These are phyloP conservation scores for Dryobota labecula DNA, from an alignment of 2,888 invertebrate genomes.

Conservation along the genomic window DNA sequence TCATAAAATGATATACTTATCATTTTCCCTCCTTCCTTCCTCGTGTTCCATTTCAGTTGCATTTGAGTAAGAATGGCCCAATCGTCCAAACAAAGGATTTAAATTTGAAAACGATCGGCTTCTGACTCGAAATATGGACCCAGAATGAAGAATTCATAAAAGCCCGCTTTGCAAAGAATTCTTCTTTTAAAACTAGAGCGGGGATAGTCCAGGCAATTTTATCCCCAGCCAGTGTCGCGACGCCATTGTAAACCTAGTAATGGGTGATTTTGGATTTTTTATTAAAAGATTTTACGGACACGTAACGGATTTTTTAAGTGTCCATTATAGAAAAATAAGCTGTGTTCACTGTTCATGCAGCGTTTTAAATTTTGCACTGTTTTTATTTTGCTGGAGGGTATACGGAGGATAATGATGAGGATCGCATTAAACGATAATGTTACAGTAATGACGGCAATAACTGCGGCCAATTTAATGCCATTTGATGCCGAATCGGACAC, in stretches of 20 bases:
- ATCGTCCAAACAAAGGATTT: conserved; percentile 9
- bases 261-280: conserved; percentile 39
- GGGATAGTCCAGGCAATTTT: conserved; percentile 10
- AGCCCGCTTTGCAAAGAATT: conserved; percentile 2
- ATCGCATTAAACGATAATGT: conserved; percentile 44
- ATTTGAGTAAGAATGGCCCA: conserved; percentile 2
- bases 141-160: conserved; percentile 7
- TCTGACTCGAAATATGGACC: neutral
- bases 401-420: conserved; percentile 33
- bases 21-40: neutral
- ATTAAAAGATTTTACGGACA: conserved; percentile 31
- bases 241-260: conserved; percentile 32
- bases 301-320: conserved; percentile 25
- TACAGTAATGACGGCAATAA: conserved; percentile 34
- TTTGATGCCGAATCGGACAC: conserved; percentile 35
- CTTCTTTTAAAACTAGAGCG: conserved; percentile 5
- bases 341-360: conserved; percentile 6
- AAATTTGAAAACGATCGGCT: conserved; percentile 2
- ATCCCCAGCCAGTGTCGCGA: conserved; percentile 7
- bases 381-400: conserved; percentile 34
- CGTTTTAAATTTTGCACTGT: conserved; percentile 33
- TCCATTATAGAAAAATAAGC: conserved; percentile 43
- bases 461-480: conserved; percentile 41
- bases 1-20: neutral
- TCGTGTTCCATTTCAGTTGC: conserved; percentile 3